phyloP scores from a whole-genome alignment of 2,888 invertebrate genomes.

The Smittia sp. region DNA sequence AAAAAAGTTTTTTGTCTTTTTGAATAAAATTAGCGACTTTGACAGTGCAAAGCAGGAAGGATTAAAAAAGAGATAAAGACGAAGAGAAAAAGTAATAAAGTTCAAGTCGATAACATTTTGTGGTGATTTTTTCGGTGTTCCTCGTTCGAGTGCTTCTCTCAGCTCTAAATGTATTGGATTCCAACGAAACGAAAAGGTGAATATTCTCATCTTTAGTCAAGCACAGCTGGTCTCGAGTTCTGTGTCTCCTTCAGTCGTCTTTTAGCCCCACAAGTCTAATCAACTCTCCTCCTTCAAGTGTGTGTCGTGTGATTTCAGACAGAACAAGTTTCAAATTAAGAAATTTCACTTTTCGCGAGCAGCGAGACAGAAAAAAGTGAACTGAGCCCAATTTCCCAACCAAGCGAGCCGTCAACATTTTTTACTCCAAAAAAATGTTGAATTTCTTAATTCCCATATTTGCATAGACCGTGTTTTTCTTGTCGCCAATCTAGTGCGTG shows the following conservation, averaged over 20 bases:
- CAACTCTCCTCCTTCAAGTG: background rate
- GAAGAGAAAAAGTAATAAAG: background rate
- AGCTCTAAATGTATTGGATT: slow-evolving; percentile 29
- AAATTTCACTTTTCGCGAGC: background rate
- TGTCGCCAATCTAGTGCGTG: too few species aligned
- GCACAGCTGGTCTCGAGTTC: background rate
- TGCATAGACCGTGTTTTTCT: slow-evolving; percentile 15
- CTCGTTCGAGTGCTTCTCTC: background rate
- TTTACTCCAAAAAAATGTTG: background rate
- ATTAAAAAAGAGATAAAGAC: background rate
- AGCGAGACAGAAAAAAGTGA: background rate
- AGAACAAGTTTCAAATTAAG: slow-evolving; percentile 37
- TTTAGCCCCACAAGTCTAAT: background rate
- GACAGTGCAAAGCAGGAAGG: background rate
- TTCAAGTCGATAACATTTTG: background rate
- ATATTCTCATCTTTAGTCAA: slow-evolving; percentile 24
- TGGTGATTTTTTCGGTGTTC: background rate
- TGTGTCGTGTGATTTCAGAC: slow-evolving; percentile 15
- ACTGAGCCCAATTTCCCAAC: slow-evolving; percentile 19
- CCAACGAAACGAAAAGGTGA: slow-evolving; percentile 28
- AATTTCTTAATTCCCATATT: slow-evolving; percentile 32
- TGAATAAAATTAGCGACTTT: background rate
- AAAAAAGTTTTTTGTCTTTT: background rate
- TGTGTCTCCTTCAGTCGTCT: background rate
- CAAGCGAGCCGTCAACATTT: background rate